Conservation (phyloP, 2,113 vertebrate genomes). For the Stomatorhinus ivindoensis region DNA sequence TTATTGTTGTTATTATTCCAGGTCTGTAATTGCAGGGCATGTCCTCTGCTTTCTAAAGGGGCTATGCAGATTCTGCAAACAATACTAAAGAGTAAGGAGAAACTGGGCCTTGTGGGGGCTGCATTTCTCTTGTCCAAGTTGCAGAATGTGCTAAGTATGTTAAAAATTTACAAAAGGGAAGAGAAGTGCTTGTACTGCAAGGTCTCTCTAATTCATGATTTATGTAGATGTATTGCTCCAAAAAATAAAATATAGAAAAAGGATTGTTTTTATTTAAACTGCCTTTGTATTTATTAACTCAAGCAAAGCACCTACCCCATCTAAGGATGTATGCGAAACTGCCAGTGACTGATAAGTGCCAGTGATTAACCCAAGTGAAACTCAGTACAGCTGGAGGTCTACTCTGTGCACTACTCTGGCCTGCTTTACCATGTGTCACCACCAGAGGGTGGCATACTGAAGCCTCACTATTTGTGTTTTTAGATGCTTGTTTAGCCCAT, state of each 20-base stretch:
- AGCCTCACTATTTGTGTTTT: neutral
- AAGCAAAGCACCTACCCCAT: neutral
- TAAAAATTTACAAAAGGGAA: constrained; percentile 38
- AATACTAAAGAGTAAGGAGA: constrained; percentile 20
- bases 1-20: constrained; percentile 4
- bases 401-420: neutral
- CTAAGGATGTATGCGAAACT: neutral
- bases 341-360: neutral
- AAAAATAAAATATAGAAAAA: constrained; percentile 44
- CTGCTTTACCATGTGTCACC: neutral
- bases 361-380: neutral
- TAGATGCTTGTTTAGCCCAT: neutral
- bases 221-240: constrained; percentile 58
- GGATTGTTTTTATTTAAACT: constrained; percentile 31
- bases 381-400: neutral
- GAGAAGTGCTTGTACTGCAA: constrained; percentile 49
- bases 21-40: constrained; percentile 9
- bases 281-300: constrained; percentile 6
- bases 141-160: constrained; percentile 37
- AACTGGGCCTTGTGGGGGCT: constrained; percentile 29
- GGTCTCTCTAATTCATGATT: constrained; percentile 47
- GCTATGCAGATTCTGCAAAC: constrained; percentile 12
- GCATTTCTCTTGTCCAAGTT: constrained; percentile 39
- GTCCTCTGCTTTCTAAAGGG: constrained; percentile 9
- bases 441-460: neutral